Conservation (phyloP, 2,113 vertebrate genomes). For the Indicator maculatus region DNA sequence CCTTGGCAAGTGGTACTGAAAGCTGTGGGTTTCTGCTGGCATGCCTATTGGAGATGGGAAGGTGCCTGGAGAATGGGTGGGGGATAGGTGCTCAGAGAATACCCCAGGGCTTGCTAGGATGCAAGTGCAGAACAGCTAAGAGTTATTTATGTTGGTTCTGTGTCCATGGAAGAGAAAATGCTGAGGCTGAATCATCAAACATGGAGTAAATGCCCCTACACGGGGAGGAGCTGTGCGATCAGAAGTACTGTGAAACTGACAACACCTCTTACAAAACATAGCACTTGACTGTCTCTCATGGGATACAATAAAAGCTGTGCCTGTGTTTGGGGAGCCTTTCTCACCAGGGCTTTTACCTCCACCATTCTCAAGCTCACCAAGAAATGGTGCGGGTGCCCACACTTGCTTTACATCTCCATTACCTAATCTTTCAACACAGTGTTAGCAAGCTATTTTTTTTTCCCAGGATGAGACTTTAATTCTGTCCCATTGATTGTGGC, state of each 20-base stretch:
- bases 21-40: not conserved
- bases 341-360: not conserved
- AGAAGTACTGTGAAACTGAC: not conserved
- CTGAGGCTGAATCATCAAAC: not conserved
- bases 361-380: not conserved
- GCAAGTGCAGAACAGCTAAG: not conserved
- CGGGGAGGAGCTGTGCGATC: not conserved
- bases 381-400: not conserved
- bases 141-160: not conserved
- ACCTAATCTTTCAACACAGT: slow-evolving; percentile 67
- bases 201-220: not conserved
- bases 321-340: not conserved
- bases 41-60: not conserved
- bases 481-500: slow-evolving; percentile 63
- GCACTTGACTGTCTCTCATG: not conserved
- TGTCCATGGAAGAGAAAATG: not conserved
- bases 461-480: slow-evolving; percentile 59
- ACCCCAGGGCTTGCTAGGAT: not conserved
- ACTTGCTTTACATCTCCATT: slow-evolving; percentile 19
- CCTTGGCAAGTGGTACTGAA: not conserved
- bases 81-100: not conserved
- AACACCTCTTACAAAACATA: not conserved
- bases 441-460: slow-evolving; percentile 12
- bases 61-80: not conserved
- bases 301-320: not conserved